Evolutionary conservation across 2,888 invertebrate genomes (phyloP), one percentile per base, ranked within the genome.

Genomic region (Perizoma flavofasciatum): DNA sequence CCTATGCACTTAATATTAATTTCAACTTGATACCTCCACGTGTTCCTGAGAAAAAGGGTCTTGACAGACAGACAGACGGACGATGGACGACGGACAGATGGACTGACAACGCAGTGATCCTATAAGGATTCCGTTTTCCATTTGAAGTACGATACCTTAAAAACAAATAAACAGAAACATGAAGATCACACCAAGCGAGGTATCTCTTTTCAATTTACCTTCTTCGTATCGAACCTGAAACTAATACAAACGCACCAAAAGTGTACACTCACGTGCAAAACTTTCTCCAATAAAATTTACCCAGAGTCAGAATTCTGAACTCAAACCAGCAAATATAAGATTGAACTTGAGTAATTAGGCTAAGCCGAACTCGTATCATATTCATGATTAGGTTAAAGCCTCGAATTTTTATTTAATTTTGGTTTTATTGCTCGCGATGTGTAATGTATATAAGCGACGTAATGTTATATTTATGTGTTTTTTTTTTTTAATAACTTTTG

Each of bases 201-300:
- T n/a, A n/a, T n/a, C 22, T 22, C 22, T 22, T 22, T 22, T 22
- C 22, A 22, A 1, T 22, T 22, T 22, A 22, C 22, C 33, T 48
- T 52, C 45, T 39, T 22, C 43, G 48, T 58, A 48, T 44, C 58
- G 52, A 48, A 44, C 41, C 11, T 48, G 10, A 49, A 61, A 53
- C 47, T 51, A 57, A 44, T 39, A 65, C 50, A 49, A 22, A 65
- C 63, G 43, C 55, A 51, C 50, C 46, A 71, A 74, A 73, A 22
- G 22, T 22, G 70, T 70, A 75, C 67, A 73, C 70, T 72, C 68
- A 66, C 68, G 68, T 55, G 61, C 60, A 66, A 72, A 77, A 77
- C 68, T 74, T 60, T 43, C 37, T 49, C 32, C 52, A 49, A 50
- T n/a, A n/a, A n/a, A n/a, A n/a, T 50, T 55, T 44, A 60, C 50